Conservation (phyloP, 2,797 vertebrate genomes). For the Corythornis leucogaster region DNA sequence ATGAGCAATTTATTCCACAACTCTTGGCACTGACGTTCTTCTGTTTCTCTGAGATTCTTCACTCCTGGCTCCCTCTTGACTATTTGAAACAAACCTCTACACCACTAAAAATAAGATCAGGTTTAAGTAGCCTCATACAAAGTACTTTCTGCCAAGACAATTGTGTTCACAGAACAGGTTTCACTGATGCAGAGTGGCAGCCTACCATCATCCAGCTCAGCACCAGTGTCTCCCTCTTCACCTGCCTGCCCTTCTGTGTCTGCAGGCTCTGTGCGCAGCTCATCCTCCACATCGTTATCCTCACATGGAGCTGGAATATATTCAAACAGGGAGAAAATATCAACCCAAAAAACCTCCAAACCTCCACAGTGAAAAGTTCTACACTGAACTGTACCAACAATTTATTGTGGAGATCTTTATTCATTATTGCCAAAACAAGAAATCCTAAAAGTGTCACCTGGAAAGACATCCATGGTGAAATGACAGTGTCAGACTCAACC, state of each 20-base stretch:
- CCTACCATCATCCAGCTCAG: slow-evolving; percentile 93
- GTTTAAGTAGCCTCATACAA: not conserved
- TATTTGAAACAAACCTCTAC: not conserved
- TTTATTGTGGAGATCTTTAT: not conserved
- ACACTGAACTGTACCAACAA: not conserved
- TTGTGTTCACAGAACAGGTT: not conserved
- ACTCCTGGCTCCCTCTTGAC: not conserved
- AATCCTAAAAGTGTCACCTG: not conserved
- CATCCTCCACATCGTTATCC: slow-evolving; percentile 85
- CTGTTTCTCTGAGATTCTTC: not conserved
- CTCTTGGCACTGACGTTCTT: not conserved
- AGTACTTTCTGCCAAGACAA: not conserved
- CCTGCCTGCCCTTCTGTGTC: slow-evolving; percentile 78
- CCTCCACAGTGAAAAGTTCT: slow-evolving; percentile 1
- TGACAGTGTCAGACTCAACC: not conserved
- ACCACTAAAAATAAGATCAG: not conserved
- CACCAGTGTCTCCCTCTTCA: slow-evolving; percentile 88
- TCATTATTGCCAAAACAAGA: not conserved
- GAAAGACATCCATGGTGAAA: not conserved
- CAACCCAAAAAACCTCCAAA: not conserved
- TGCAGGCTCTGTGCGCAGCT: slow-evolving; percentile 83
- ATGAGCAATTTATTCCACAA: not conserved
- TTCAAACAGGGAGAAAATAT: slow-evolving; percentile 33
- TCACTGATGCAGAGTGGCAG: not conserved
- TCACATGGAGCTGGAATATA: slow-evolving; percentile 84